Evolutionary conservation across 1,140 invertebrate species (phyloP).

Genomic region (Bombus sylvicola): DNA sequence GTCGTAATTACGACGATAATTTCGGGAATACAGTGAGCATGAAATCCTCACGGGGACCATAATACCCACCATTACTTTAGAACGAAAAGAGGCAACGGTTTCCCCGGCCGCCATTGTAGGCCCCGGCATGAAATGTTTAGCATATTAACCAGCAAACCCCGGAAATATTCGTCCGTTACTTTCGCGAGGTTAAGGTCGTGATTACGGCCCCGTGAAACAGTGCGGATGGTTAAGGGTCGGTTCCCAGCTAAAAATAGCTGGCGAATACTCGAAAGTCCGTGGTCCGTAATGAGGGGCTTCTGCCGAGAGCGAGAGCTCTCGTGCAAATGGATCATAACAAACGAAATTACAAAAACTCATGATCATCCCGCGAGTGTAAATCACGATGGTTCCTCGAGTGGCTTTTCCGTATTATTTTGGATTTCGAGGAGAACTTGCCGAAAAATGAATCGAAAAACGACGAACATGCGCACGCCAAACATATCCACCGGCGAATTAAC

Average conservation of each 20-base stretch:
- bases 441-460: neutral
- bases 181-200: slow-evolving; percentile 59
- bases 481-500: neutral
- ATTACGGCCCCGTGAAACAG: slow-evolving; percentile 57
- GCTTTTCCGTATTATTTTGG: neutral
- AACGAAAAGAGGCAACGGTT: slow-evolving; percentile 50
- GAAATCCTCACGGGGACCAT: slow-evolving; percentile 66
- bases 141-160: slow-evolving; percentile 59
- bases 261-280: slow-evolving; percentile 35
- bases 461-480: neutral
- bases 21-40: slow-evolving; percentile 60
- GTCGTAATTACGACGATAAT: slow-evolving; percentile 79
- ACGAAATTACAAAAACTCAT: slow-evolving; percentile 13
- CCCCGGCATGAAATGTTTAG: slow-evolving; percentile 61
- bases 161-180: slow-evolving; percentile 60
- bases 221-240: neutral
- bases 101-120: slow-evolving; percentile 52
- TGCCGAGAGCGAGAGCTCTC: slow-evolving; percentile 15
- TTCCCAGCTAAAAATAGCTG: slow-evolving; percentile 26
- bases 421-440: too few species aligned
- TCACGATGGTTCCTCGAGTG: slow-evolving; percentile 10
- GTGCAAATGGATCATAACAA: slow-evolving; percentile 24
- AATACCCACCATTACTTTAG: slow-evolving; percentile 75
- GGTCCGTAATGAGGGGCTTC: slow-evolving; percentile 39
- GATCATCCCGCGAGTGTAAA: neutral